Base-by-base conservation (phyloP, 1,140 invertebrate genomes). In the Leptinotarsa lineolata region DNA sequence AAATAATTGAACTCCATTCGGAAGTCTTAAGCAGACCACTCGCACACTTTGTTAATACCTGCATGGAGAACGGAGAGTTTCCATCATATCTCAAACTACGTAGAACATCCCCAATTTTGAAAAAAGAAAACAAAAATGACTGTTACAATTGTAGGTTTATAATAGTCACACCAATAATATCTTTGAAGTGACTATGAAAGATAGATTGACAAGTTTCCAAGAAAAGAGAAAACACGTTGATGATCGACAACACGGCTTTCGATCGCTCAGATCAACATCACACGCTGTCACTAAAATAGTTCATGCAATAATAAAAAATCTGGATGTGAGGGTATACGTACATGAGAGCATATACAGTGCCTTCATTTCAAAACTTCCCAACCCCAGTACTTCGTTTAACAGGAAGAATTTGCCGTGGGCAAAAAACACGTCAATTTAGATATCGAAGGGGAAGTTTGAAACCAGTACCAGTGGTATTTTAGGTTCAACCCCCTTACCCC, bases 81-180 rank as follows among this genome's bases (percentile, higher is more conserved):
- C n/a, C 16, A 63, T 13, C 60, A 63, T 15, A 63, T 22, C 60
- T 63, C 20, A 63, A 63, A 63, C 60, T 63, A 21, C 18, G 60
- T 63, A 63, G 60, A 63, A n/a, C 60, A 22, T n/a, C 60, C 12
- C n/a, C 60, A 63, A 63, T 18, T 63, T 21, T 22, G 16, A 63
- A 63, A 3, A 63, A 63, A 24, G 20, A 0, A 20, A 13, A 22
- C 2, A 63, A 13, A 24, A 63, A 63, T 63, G 21, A 60, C n/a
- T 60, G 59, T 60, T 5, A 60, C n/a, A 60, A n/a, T 60, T 60
- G n/a, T 60, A 60, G 59, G 59, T 60, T 18, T 60, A 60, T 60
- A 60, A 60, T n/a, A 60, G n/a, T 60, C n/a, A 60, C n/a, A 18
- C 59, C 59, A 60, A n/a, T 60, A 60, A n/a, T 60, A 60, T 60